phyloP scores from a whole-genome alignment of 2,113 vertebrate species.

The Cathartes aura region DNA sequence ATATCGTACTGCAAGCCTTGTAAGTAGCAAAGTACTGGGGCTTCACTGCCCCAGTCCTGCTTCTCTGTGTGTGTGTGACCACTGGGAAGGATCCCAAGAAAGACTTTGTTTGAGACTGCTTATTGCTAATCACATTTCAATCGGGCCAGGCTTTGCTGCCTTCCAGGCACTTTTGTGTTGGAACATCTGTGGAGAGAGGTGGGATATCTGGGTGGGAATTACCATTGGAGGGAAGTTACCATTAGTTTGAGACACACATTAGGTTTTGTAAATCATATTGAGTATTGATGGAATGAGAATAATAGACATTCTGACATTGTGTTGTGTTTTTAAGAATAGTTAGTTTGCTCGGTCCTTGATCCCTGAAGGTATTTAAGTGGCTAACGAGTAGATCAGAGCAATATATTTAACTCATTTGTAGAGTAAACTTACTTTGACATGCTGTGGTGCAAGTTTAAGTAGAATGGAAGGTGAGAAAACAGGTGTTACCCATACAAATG shows the following conservation, averaged over 20 bases:
- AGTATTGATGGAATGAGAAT: neutral
- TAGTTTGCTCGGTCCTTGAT: neutral
- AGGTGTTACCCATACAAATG: neutral
- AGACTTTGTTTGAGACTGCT: neutral
- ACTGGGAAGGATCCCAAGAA: neutral
- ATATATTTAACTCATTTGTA: neutral
- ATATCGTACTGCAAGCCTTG: neutral
- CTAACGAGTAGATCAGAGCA: neutral
- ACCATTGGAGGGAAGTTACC: neutral
- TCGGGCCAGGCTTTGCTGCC: neutral
- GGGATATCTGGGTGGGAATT: neutral
- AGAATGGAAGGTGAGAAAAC: neutral
- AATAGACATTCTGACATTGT: neutral
- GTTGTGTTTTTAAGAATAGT: neutral
- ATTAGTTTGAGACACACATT: neutral
- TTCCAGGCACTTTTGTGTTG: neutral
- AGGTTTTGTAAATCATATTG: neutral
- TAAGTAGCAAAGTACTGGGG: neutral
- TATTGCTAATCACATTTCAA: fast-evolving
- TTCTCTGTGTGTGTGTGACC: neutral
- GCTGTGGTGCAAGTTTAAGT: neutral
- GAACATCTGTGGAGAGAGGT: neutral
- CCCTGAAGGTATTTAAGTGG: neutral
- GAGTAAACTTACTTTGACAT: neutral
- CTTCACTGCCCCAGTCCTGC: neutral